A percentile compares a stretch with the other conserved stretches of the same genome.
Evolutionary conservation across 2,113 vertebrate species (phyloP).

Genomic region (Caranx melampygus): DNA sequence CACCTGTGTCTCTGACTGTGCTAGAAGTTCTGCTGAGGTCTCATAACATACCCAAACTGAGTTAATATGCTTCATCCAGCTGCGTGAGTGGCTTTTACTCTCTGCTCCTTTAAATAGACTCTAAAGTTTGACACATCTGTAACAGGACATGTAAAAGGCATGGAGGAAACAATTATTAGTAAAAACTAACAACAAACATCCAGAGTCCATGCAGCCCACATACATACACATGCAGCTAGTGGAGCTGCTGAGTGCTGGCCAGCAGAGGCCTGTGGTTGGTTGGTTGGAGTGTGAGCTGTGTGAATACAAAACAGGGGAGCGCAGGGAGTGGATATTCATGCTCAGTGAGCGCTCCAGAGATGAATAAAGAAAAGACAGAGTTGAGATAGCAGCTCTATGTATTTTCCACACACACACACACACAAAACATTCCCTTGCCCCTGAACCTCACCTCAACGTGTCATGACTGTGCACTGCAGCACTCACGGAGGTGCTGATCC

Average conservation of each 20-base stretch:
- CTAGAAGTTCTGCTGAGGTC: background rate
- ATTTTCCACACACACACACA: background rate
- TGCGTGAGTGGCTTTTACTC: background rate
- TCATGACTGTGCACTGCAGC: no score
- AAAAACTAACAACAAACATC: no score
- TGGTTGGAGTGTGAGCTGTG: constrained; percentile 25
- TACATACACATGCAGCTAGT: background rate
- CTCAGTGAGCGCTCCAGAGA: constrained; percentile 29
- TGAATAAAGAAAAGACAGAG: constrained; percentile 37
- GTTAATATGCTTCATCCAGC: background rate
- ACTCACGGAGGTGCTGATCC: no score
- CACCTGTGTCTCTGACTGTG: background rate
- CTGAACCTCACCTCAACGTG: no score
- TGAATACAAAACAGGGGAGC: constrained; percentile 46
- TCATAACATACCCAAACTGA: background rate
- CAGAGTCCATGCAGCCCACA: background rate
- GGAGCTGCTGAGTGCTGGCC: constrained; percentile 9
- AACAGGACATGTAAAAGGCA: no score
- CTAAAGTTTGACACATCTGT: no score
- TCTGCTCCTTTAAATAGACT: background rate
- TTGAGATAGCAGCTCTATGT: constrained; percentile 7
- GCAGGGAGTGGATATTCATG: background rate
- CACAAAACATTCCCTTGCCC: background rate
- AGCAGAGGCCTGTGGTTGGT: constrained; percentile 28
- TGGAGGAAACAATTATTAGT: no score